Evolutionary conservation across 2,113 vertebrate species (phyloP).

Genomic region (Eonycteris spelaea): DNA sequence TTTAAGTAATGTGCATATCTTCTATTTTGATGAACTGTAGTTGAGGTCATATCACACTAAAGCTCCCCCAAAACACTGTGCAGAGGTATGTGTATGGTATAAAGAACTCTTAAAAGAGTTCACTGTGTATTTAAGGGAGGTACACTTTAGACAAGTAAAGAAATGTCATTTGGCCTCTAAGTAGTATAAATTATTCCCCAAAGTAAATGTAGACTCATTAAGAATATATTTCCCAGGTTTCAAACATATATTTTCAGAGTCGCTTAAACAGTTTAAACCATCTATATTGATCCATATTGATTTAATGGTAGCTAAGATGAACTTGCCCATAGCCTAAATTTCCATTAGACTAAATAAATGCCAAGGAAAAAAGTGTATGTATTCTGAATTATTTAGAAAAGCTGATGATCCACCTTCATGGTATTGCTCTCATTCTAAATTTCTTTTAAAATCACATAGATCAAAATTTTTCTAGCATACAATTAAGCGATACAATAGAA

Average conservation of each 20-base stretch:
- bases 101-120: background rate
- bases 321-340: conserved; percentile 13
- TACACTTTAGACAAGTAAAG: conserved; percentile 16
- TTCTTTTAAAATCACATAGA: conserved; percentile 1
- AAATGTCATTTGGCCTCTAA: conserved; percentile 47
- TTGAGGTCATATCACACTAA: background rate
- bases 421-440: background rate
- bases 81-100: background rate
- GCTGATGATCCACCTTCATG: background rate
- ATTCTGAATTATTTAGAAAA: conserved; percentile 41
- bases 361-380: background rate
- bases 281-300: conserved; percentile 49
- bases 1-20: background rate
- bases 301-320: conserved; percentile 51
- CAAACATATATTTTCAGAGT: conserved; percentile 36
- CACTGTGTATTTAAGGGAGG: background rate
- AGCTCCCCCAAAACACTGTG: background rate
- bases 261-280: conserved; percentile 33
- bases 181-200: conserved; percentile 11
- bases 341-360: conserved; percentile 57
- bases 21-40: background rate
- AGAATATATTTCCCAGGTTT: conserved; percentile 45
- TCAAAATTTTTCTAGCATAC: background rate
- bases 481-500: background rate
- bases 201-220: conserved; percentile 41